Base-by-base conservation (phyloP, 2,797 vertebrate species). In the Echeneis naucrates region DNA sequence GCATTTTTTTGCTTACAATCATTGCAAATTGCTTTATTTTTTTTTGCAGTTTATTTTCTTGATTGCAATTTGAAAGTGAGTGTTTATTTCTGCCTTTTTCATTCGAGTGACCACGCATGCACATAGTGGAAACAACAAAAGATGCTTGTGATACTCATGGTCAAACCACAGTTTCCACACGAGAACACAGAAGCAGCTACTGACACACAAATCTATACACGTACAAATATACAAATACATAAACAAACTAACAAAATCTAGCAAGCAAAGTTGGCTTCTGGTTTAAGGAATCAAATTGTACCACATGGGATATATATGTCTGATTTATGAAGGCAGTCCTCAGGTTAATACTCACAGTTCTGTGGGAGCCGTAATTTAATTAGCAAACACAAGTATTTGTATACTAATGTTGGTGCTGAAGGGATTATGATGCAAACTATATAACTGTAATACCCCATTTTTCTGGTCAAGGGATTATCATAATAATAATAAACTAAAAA, bases 141-240 rank as follows among this genome's bases (percentile, higher is more conserved):
- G 23, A 47, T n/a, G 24, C 4, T 5, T 12, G 8, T 6, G 14
- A 40, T 4, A 27, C 0, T 1, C 8, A 14, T 13, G 19, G 51
- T 75, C 38, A 54, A 56, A 72, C 72, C 78, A 69, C 71, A 80
- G 45, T 75, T 78, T 80, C 70, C 66, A 57, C 51, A 50, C 37
- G 26, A 7, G 42, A 0, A 37, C 0, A 53, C 26, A 72, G 57
- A 58, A 10, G 37, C 51, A 51, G 2, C 5, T 8, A 0, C 21
- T 4, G 11, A 55, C 8, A 5, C 10, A 5, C 19, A 14, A 19
- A 26, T 2, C 8, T 14, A 26, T 14, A 7, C 23, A 27, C 24
- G 17, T 13, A 8, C 14, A 51, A 13, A 14, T 35, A 32, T 42
- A 21, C n/a, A 8, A 5, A 32, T 8, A 47, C 21, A 11, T 10